Conservation (phyloP, 2,113 vertebrate genomes). For the Azemiops feae region DNA sequence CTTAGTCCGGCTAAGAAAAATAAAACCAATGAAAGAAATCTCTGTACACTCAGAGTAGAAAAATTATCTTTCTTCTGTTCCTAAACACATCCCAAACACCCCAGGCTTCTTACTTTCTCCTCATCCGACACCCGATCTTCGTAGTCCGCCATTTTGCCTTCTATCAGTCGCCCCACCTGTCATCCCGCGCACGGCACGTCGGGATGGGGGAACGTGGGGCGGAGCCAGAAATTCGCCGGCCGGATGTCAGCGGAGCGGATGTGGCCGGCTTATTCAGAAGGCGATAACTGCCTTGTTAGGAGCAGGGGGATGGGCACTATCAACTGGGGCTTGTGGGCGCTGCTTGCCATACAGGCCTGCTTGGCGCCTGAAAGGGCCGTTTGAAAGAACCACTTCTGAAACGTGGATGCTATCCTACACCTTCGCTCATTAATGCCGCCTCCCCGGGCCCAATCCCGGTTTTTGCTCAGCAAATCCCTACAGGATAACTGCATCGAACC, state of each 20-base stretch:
- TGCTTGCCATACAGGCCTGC: accelerated
- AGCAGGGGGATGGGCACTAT: neutral
- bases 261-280: neutral
- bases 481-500: neutral
- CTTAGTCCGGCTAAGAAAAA: neutral
- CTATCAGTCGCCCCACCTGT: conserved; percentile 50
- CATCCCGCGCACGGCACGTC: conserved; percentile 58
- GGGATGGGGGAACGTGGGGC: conserved; percentile 56
- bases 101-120: conserved; percentile 81
- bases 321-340: too few relatives aligned
- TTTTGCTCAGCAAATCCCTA: neutral
- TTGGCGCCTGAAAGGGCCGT: neutral
- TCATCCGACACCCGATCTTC: conserved; percentile 87
- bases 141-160: conserved; percentile 89
- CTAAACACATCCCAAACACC: neutral
- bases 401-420: neutral
- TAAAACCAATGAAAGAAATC: neutral
- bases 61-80: neutral
- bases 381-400: neutral
- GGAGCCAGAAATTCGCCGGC: accelerated
- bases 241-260: conserved; percentile 14
- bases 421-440: accelerated
- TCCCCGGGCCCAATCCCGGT: too few relatives aligned
- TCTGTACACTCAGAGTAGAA: neutral
- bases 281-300: neutral